Base-by-base conservation (phyloP, 2,113 vertebrate genomes). In the Shinisaurus crocodilurus region DNA sequence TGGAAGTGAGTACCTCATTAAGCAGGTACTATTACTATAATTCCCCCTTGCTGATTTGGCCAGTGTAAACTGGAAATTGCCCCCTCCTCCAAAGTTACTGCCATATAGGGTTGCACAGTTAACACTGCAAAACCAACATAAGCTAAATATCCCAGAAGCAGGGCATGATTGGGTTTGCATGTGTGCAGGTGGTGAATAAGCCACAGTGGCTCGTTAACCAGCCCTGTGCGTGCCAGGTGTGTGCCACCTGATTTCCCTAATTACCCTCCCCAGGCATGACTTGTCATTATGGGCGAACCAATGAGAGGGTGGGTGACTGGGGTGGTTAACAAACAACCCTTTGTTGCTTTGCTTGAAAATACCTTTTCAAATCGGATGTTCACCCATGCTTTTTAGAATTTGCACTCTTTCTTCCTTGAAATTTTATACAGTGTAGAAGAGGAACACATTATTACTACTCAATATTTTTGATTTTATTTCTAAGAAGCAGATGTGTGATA, bases 401-500 rank as follows among this genome's bases (percentile, higher is more conserved):
- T 96, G 96, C 96, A 97, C 96, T 97, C 97, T 87, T 45, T 97
- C 97, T 86, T 43, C 96, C 96, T 97, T 97, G 96, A 54, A 96
- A 95, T 97, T 90, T 86, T 97, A 97, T 96, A 98, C 97, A 98
- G 96, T 97, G 97, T 98, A 96, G 96, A 97, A 97, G 96, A 97
- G 96, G 95, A 96, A 96, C 96, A 97, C 96, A 95, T 95, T 94
- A 97, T 97, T 97, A 97, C 96, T 96, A 93, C 90, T 91, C 96
- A 54, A 96, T 95, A 96, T 95, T 94, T 96, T 90, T 91, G 34
- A 67, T 92, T 96, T 96, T 94, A 95, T 94, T 97, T 96, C 88
- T 75, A 95, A 95, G 93, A 96, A 97, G 95, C 97, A 98, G 98
- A 98, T 98, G 97, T 98, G 98, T 98, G 97, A 98, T 97, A 97